phyloP scores from a whole-genome alignment of 2,797 vertebrate genomes.

The Pitangus sulphuratus region DNA sequence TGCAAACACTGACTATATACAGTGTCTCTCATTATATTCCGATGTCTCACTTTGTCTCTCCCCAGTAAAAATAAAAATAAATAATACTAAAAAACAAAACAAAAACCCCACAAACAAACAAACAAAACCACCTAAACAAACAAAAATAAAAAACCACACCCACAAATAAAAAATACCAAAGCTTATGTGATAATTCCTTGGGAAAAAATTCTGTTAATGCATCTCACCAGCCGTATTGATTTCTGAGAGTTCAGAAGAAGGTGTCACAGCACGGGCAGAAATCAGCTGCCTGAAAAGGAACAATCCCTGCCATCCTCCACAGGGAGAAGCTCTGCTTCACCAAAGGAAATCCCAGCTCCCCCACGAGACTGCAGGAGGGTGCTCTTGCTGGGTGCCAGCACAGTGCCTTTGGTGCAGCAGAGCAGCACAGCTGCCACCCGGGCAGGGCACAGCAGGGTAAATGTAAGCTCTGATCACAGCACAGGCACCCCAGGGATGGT shows the following conservation, averaged over 20 bases:
- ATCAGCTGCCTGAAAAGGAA: not conserved
- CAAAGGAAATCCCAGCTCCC: not conserved
- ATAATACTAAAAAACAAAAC: not conserved
- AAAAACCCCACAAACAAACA: too few relatives aligned
- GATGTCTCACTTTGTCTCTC: not conserved
- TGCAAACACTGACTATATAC: not conserved
- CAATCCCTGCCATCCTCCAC: not conserved
- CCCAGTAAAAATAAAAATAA: not conserved
- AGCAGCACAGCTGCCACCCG: rapidly evolving
- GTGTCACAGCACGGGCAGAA: not conserved
- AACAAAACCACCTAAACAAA: too few relatives aligned
- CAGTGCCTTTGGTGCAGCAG: not conserved
- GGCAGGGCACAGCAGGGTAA: not conserved
- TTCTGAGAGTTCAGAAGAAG: not conserved
- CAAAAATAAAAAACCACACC: too few relatives aligned
- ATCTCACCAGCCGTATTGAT: not conserved
- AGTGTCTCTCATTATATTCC: not conserved
- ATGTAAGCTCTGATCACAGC: not conserved
- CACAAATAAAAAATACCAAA: not conserved
- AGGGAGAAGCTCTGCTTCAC: not conserved
- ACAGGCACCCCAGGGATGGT: rapidly evolving
- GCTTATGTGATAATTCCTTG: not conserved
- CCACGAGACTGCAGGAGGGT: rapidly evolving
- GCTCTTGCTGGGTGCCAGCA: not conserved
- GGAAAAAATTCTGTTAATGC: not conserved